Evolutionary conservation across 2,113 vertebrate species (phyloP), one percentile per base, ranked within the genome.

Genomic region (Phyllostomus discolor): DNA sequence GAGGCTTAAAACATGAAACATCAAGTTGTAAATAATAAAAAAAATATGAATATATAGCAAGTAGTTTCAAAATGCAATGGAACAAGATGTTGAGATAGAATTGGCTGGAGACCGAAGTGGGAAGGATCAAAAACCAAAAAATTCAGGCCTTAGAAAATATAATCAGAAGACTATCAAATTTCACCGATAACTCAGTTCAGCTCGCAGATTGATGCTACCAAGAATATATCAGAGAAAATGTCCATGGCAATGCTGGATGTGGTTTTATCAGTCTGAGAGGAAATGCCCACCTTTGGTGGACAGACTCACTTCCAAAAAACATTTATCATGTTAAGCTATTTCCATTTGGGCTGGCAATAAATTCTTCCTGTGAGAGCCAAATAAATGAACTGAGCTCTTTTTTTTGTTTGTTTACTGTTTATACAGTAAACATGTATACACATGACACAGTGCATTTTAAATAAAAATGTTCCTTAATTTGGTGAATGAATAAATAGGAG

Each of bases 271-370:
- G 22, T 79, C 14, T 96, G 52, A 92, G 67, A 82, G 86, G 67
- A 43, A 48, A 75, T 91, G 76, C 67, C 81, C 92, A 96, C 31
- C 16, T 88, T 90, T 81, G 75, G 52, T 82, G 67, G 78, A 85
- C 41, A 94, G 46, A 95, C 43, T 94, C 72, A 92, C 78, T 92
- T 95, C 19, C 64, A 90, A 88, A 33, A 88, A 70, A 92, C 54
- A 90, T 97, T 92, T 82, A 79, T 95, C 81, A 80, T 15, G 46
- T 69, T 88, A 96, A 95, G 16, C 28, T 90, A 79, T 88, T 46
- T 97, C 69, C n/a, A 94, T 97, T 96, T 89, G 81, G 35, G 66
- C n/a, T 43, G 80, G 35, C 67, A 92, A 38, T 96, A 96, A 67
- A 1, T 88, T 67, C 78, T 92, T 31, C 66, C 62, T 67, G 8